phyloP scores from a whole-genome alignment of 2,888 invertebrate genomes.

The Melinaea marsaeus region DNA sequence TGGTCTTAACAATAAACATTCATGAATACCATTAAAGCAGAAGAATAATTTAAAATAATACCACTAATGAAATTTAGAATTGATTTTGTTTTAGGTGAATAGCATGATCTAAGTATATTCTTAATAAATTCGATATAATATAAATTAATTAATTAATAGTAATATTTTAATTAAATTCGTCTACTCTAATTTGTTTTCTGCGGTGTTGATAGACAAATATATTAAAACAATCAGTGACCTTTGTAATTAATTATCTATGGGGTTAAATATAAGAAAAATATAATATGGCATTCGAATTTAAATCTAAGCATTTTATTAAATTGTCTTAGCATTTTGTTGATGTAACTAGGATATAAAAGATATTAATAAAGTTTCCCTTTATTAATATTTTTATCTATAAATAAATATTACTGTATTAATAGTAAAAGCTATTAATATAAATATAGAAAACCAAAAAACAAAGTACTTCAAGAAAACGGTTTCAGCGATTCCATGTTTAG shows the following conservation, averaged over 20 bases:
- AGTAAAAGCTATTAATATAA: conserved; percentile 25
- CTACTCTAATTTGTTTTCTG: no score
- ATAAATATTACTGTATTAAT: conserved; percentile 1
- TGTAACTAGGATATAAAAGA: no score
- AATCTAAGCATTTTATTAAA: no score
- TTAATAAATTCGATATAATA: no score
- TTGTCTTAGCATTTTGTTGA: no score
- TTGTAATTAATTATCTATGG: background rate
- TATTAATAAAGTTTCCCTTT: no score
- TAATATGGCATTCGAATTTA: no score
- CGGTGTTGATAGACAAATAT: no score
- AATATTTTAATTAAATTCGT: no score
- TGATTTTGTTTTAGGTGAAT: background rate
- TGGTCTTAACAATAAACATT: no score
- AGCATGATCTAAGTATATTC: background rate
- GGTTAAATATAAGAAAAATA: no score
- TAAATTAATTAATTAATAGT: no score
- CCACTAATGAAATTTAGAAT: background rate
- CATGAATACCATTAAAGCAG: conserved; percentile 48
- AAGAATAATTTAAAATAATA: background rate
- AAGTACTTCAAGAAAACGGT: conserved; percentile 44
- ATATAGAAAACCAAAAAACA: conserved; percentile 33
- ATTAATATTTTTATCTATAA: background rate
- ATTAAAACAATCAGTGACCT: conserved; percentile 12
- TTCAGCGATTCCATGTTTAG: conserved; percentile 68